These are phyloP conservation scores for Aphaenogaster floridana DNA, from an alignment of 1,140 invertebrate species.

Conservation along the genomic window DNA sequence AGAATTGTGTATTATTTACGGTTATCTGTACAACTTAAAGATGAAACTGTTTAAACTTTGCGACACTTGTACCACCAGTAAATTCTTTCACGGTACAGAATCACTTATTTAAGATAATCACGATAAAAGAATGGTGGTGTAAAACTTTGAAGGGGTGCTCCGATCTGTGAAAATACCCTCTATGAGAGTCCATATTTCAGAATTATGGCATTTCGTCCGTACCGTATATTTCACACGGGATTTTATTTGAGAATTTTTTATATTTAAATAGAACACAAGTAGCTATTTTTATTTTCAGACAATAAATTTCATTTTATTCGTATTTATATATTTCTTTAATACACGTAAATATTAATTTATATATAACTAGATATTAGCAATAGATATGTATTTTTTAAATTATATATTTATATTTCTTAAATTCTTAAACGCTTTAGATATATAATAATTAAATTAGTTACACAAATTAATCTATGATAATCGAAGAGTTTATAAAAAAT, in stretches of 20 bases:
- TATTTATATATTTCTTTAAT: neutral
- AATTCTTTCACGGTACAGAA: slow-evolving; percentile 32
- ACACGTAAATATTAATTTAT: neutral
- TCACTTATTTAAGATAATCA: slow-evolving; percentile 55
- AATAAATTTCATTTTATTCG: neutral
- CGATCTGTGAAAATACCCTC: slow-evolving; percentile 69
- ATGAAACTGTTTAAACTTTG: neutral
- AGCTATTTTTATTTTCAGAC: neutral
- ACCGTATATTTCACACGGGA: slow-evolving; percentile 55
- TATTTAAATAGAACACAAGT: neutral
- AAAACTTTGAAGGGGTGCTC: slow-evolving; percentile 78
- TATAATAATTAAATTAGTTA: neutral
- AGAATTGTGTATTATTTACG: neutral
- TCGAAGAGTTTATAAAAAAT: neutral
- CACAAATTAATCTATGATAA: neutral
- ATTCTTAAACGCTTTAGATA: slow-evolving; percentile 20
- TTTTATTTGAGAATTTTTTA: slow-evolving; percentile 18
- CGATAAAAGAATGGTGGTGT: slow-evolving; percentile 50
- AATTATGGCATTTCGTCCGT: slow-evolving; percentile 74
- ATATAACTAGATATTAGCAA: neutral
- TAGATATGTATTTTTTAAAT: neutral
- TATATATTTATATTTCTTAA: neutral
- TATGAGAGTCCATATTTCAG: slow-evolving; percentile 79
- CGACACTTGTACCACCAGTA: slow-evolving; percentile 2
- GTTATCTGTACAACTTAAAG: neutral